Base-by-base conservation (phyloP, 1,140 invertebrate species). In the Philotrypesis tridentata region DNA sequence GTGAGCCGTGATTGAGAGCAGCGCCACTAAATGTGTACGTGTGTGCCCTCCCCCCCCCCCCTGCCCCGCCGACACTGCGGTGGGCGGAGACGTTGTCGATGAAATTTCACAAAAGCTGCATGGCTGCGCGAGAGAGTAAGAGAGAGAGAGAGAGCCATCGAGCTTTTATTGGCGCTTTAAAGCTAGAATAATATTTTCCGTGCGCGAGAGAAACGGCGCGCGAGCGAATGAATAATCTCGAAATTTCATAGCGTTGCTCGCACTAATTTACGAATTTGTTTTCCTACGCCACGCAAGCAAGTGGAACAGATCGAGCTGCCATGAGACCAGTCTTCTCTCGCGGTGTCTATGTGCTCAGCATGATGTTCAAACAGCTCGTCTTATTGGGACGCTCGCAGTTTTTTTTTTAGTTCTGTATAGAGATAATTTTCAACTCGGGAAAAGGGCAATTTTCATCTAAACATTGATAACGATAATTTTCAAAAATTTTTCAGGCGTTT, bases 161-260 rank as follows among this genome's bases (percentile, higher is more conserved):
- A 4, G 23, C 61, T 68, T 71, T 71, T 71, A 68, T 68, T 68
- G 67, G 17, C 63, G 23, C 31, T 33, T 68, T 68, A 31, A 31
- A 68, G 29, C 67, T 68, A 21, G 70, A 43, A 72, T 40, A 72
- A 43, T 73, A 73, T 29, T 73, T 73, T 65, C 37, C 70, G 61
- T 55, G 61, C 37, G 75, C 29, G 63, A 55, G 73, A 84, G 33
- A 72, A 73, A 74, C 77, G 79, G 82, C 79, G 27, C 67, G 31
- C 12, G 12, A 70, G 21, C 43, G 43, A 48, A 48, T 48, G 43
- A 48, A 48, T 48, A 48, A 48, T 48, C 43, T 48, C 7, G 48
- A n/a, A n/a, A 8, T 55, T 55, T 55, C n/a, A 55, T 55, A 55
- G 1, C 48, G 21, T 11, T 3, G n/a, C n/a, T 5, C 9, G 33